Percentiles rank a stretch among this genome's conserved stretches.
These are phyloP conservation scores for Hyposmocoma kahamanoa DNA, from an alignment of 1,140 invertebrate genomes.

Conservation along the genomic window DNA sequence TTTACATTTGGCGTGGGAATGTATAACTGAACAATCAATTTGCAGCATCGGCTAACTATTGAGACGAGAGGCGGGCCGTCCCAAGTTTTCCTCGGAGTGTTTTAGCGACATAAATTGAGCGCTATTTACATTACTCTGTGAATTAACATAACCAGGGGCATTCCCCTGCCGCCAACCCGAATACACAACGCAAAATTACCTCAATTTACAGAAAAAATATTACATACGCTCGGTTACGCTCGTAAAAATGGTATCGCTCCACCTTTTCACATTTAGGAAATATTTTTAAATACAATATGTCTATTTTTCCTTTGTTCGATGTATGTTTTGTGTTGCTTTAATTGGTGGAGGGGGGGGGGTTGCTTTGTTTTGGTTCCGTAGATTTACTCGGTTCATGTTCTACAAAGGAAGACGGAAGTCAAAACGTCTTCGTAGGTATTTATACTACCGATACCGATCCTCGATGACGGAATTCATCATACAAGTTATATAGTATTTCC, in stretches of 20 bases:
- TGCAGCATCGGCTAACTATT: slow-evolving; percentile 17
- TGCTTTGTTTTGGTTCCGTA: no score
- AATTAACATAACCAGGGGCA: slow-evolving; percentile 58
- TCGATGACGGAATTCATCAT: no score
- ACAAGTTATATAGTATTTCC: no score
- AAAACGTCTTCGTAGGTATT: no score
- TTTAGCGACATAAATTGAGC: slow-evolving; percentile 53
- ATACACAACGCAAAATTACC: slow-evolving; percentile 30
- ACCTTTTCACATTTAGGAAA: no score
- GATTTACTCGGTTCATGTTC: no score
- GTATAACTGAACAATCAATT: slow-evolving; percentile 30
- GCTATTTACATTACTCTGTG: slow-evolving; percentile 51
- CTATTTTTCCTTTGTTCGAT: no score
- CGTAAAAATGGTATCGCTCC: slow-evolving; percentile 12
- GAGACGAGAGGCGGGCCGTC: slow-evolving; percentile 5
- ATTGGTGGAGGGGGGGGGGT: no score
- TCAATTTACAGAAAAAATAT: slow-evolving; percentile 34
- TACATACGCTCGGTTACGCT: slow-evolving; percentile 8
- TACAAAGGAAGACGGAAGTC: no score
- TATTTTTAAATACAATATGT: no score
- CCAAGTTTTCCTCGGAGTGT: slow-evolving; percentile 36
- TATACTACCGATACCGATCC: no score
- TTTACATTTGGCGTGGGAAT: slow-evolving; percentile 23
- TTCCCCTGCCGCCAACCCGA: slow-evolving; percentile 46
- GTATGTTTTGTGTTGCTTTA: no score